phyloP scores from a whole-genome alignment of 2,113 vertebrate species.

The Anoura caudifer region DNA sequence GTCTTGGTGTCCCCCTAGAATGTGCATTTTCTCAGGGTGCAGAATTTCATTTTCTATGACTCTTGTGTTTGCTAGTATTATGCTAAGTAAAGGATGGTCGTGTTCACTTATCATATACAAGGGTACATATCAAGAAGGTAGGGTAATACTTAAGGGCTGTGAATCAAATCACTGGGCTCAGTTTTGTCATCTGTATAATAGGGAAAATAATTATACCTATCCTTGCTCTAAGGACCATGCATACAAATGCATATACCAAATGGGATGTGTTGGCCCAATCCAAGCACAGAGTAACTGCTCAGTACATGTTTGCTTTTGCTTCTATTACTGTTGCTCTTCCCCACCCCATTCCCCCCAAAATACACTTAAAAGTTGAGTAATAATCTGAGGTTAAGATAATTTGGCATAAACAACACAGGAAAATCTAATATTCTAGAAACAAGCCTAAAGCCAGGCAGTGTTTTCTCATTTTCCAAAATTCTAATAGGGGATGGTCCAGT shows the following conservation, averaged over 20 bases:
- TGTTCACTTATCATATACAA: neutral
- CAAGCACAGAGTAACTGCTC: neutral
- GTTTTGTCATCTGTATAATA: neutral
- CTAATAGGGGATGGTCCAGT: neutral
- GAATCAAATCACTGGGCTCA: neutral
- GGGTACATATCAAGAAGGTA: neutral
- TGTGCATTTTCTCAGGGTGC: neutral
- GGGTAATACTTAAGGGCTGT: neutral
- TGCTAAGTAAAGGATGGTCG: neutral
- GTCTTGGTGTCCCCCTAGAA: neutral
- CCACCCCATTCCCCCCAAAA: neutral
- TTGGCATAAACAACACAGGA: neutral
- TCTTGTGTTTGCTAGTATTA: neutral
- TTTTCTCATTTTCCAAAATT: slow-evolving; percentile 28
- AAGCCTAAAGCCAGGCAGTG: neutral
- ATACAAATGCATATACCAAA: too few species aligned
- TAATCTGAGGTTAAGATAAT: neutral
- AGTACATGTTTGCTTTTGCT: neutral
- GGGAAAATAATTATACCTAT: neutral
- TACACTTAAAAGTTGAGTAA: neutral
- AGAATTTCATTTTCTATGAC: neutral
- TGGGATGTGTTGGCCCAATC: neutral
- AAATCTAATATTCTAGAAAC: neutral
- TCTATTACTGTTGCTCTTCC: neutral
- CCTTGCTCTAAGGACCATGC: neutral